Evolutionary conservation across 1,140 invertebrate genomes (phyloP).

Genomic region (Drosophila lacertosa): DNA sequence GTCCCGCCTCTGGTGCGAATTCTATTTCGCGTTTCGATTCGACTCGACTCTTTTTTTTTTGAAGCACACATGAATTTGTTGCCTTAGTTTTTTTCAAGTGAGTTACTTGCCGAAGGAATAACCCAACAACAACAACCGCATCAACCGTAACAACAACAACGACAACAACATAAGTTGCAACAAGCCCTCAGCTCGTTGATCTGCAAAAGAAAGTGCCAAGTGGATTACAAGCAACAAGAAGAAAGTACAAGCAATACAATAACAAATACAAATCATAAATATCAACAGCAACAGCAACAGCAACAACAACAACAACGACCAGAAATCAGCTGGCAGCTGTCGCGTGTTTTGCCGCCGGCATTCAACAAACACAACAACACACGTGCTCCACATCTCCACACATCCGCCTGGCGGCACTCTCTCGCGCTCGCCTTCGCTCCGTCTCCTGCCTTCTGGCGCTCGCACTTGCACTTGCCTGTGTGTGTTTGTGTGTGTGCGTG

Average conservation of each 20-base stretch:
- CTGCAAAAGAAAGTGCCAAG: constrained; percentile 20
- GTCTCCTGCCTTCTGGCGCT: neutral
- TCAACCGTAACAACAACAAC: constrained; percentile 10
- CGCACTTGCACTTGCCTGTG: neutral
- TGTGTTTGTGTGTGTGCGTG: neutral
- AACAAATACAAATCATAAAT: constrained; percentile 26
- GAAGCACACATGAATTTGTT: constrained; percentile 39
- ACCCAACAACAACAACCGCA: constrained; percentile 10
- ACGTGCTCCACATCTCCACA: constrained; percentile 53
- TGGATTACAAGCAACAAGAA: constrained; percentile 17
- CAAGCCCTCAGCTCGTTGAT: neutral
- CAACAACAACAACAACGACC: constrained; percentile 11
- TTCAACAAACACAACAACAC: constrained; percentile 36
- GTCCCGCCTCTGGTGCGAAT: neutral
- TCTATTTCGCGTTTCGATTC: constrained; percentile 21
- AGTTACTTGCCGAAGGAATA: constrained; percentile 41
- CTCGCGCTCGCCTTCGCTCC: neutral
- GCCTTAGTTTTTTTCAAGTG: constrained; percentile 50
- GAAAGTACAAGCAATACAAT: constrained; percentile 22
- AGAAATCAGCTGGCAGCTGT: constrained; percentile 35
- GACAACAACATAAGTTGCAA: too few species aligned
- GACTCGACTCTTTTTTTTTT: constrained; percentile 34
- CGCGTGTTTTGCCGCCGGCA: constrained; percentile 56
- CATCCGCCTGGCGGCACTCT: neutral
- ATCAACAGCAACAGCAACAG: constrained; percentile 26